Evolutionary conservation across 1,140 invertebrate genomes (phyloP).

Genomic region (Zaprionus davidi): DNA sequence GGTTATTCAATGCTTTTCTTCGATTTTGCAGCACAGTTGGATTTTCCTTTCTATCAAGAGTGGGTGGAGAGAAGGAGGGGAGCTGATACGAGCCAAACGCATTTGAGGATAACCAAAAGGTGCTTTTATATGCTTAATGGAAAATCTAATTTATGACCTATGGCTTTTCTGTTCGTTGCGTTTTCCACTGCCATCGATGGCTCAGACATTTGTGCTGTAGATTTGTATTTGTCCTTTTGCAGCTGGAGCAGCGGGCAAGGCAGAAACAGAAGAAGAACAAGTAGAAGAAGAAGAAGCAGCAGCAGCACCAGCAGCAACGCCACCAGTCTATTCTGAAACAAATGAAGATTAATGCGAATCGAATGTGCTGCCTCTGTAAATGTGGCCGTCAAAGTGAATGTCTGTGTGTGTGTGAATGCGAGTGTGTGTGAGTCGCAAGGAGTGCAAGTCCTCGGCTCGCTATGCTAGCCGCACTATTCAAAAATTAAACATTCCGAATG

Average conservation of each 20-base stretch:
- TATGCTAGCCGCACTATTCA: constrained; percentile 65
- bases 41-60: constrained; percentile 69
- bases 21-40: constrained; percentile 80
- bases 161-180: constrained; percentile 80
- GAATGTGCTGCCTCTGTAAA: constrained; percentile 79
- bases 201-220: constrained; percentile 77
- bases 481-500: constrained; percentile 82
- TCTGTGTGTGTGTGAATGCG: constrained; percentile 7
- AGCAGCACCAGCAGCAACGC: constrained; percentile 36
- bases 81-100: constrained; percentile 47
- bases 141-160: constrained; percentile 83
- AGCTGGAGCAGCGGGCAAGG: constrained; percentile 38
- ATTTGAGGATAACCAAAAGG: constrained; percentile 83
- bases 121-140: constrained; percentile 83
- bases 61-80: background rate
- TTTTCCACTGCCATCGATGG: constrained; percentile 74
- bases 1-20: constrained; percentile 82
- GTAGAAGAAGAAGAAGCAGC: constrained; percentile 21
- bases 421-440: constrained; percentile 34
- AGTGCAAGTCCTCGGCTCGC: constrained; percentile 48
- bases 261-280: background rate
- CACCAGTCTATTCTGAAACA: constrained; percentile 79
- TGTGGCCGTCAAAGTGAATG: constrained; percentile 44
- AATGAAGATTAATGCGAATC: constrained; percentile 83
- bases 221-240: constrained; percentile 81